phyloP scores from a whole-genome alignment of 2,113 vertebrate genomes.

The Hiodon tergisus region DNA sequence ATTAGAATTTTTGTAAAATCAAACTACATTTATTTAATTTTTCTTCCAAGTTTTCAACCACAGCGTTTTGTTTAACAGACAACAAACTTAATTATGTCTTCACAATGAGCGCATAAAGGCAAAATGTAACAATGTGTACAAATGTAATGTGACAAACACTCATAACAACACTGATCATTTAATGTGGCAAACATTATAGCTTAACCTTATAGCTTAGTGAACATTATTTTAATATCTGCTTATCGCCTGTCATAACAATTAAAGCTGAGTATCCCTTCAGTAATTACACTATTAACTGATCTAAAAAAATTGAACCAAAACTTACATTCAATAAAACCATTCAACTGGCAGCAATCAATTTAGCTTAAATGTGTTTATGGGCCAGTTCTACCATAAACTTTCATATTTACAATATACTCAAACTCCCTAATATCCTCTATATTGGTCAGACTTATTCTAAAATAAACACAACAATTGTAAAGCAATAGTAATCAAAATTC shows the following conservation, averaged over 20 bases:
- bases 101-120: too few relatives aligned
- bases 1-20: too few relatives aligned
- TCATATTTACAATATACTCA: conserved; percentile 62
- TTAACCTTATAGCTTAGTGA: too few relatives aligned
- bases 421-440: conserved; percentile 57
- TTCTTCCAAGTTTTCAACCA: too few relatives aligned
- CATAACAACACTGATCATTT: too few relatives aligned
- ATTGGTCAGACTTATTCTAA: conserved; percentile 50
- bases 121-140: too few relatives aligned
- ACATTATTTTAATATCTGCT: not conserved
- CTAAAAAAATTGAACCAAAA: conserved; percentile 40
- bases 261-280: conserved; percentile 7
- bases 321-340: conserved; percentile 37
- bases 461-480: conserved; percentile 64
- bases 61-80: too few relatives aligned
- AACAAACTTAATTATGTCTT: too few relatives aligned
- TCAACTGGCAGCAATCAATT: conserved; percentile 20
- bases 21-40: too few relatives aligned
- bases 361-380: conserved; percentile 58
- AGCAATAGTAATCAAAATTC: conserved; percentile 46
- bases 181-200: not conserved
- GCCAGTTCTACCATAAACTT: conserved; percentile 67
- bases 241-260: conserved; percentile 1
- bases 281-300: conserved; percentile 33
- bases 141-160: too few relatives aligned